phyloP scores from a whole-genome alignment of 2,113 vertebrate species.

The Toxotes chatareus region DNA sequence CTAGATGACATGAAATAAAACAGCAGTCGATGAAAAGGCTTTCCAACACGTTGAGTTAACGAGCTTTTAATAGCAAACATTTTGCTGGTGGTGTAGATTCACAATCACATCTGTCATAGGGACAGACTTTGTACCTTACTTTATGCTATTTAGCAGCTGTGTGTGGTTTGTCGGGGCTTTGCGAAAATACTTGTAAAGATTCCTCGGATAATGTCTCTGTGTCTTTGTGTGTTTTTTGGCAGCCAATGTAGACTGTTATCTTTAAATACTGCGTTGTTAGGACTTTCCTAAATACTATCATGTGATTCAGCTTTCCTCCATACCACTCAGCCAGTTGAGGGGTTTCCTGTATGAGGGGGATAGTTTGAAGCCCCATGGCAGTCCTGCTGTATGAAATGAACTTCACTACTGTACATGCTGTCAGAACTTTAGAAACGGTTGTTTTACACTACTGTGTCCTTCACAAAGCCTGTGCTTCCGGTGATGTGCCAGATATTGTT shows the following conservation, averaged over 20 bases:
- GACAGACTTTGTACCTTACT: slow-evolving; percentile 52
- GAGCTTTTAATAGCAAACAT: not conserved
- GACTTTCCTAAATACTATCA: slow-evolving; percentile 48
- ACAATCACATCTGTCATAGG: not conserved
- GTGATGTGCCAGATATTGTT: not conserved
- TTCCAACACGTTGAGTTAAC: not conserved
- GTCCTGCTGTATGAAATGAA: not conserved
- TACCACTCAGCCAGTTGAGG: slow-evolving; percentile 13
- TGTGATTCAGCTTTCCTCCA: slow-evolving; percentile 56
- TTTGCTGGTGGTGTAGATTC: not conserved
- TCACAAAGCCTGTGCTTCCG: slow-evolving; percentile 8
- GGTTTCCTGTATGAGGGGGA: slow-evolving; percentile 36
- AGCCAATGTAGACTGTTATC: slow-evolving; percentile 6
- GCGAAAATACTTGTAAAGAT: slow-evolving; percentile 6
- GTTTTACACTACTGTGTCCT: slow-evolving; percentile 13
- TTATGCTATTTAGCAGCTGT: slow-evolving; percentile 1
- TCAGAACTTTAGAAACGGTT: not conserved
- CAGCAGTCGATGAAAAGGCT: not conserved
- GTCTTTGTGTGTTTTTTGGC: not conserved
- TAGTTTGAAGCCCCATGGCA: slow-evolving; percentile 18
- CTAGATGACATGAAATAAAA: not conserved
- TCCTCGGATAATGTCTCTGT: slow-evolving; percentile 16
- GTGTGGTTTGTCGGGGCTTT: not conserved
- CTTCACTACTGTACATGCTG: not conserved
- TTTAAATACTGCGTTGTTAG: slow-evolving; percentile 23